Conservation (phyloP, 1,140 invertebrate genomes). For the Ruditapes philippinarum region DNA sequence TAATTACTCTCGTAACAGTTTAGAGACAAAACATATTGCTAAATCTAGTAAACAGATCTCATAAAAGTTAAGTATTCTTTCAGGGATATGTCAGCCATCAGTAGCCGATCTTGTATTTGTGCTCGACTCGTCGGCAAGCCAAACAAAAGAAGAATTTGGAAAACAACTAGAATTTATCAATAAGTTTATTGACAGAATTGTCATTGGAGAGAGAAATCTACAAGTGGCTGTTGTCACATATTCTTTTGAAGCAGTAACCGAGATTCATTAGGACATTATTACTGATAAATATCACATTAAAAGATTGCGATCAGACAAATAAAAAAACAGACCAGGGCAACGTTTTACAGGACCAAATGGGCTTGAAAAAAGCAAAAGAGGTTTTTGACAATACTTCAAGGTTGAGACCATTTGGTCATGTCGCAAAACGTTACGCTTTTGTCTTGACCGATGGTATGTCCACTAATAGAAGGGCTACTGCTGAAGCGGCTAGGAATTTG, state of each 20-base stretch:
- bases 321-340: neutral
- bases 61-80: neutral
- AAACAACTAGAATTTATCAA: conserved; percentile 41
- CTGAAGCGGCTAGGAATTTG: neutral
- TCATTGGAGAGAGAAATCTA: conserved; percentile 8
- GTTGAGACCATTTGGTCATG: neutral
- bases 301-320: conserved; percentile 33
- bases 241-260: conserved; percentile 17
- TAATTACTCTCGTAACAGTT: too few relatives aligned
- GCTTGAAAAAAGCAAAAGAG: neutral
- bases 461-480: neutral
- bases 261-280: neutral
- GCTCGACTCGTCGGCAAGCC: conserved; percentile 33
- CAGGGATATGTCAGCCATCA: conserved; percentile 25
- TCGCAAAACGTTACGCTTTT: conserved; percentile 2
- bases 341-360: neutral
- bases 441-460: conserved; percentile 50
- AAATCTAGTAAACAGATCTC: too few relatives aligned
- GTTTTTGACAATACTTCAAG: neutral
- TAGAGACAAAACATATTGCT: too few relatives aligned
- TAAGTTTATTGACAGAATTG: conserved; percentile 29
- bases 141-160: conserved; percentile 26
- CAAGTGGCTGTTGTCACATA: conserved; percentile 12
- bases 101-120: conserved; percentile 34
- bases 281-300: conserved; percentile 14